Evolutionary conservation across 2,113 vertebrate species (phyloP), one percentile per base, ranked within the genome.

Genomic region (Sturnira hondurensis): DNA sequence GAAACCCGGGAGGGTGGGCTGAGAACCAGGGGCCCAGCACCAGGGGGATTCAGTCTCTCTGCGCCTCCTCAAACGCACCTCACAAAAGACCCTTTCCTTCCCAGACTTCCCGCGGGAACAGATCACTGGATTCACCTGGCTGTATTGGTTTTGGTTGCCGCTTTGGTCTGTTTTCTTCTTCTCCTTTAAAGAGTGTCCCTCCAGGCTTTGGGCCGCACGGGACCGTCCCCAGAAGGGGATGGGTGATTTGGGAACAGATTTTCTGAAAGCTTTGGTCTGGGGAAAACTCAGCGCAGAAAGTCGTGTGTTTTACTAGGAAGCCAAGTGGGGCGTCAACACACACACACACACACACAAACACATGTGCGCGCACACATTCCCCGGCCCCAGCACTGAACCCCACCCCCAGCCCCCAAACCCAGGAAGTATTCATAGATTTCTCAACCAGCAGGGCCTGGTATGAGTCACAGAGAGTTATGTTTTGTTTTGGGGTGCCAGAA

Each of bases 401-500:
- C 12, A 5, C 52, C 47, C 26, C 52, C 36, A 36, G 24, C 28
- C 47, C 22, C 15, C 47, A 92, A 43, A 38, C 78, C 38, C 94
- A 94, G 90, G 94, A 97, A 97, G 67, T 36, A 31, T 63, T 63
- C 28, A 5, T 31, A 76, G 80, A 86, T 95, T 96, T 97, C 74
- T 96, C 74, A 94, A 89, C 74, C 83, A 65, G 47, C 54, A 43
- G 45, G 47, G 58, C 74, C 31, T 13, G 33, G n/a, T 70, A 91
- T 97, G 97, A 97, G 92, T 97, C 97, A 97, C 26, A 43, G 89
- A 63, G 74, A 86, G 89, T 93, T 94, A 82, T 74, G 20, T 41
- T 80, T 89, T 80, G 83, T 91, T 70, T 70, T 8, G 78, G 80
- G 83, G 63, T 10, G 24, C 19, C 19, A 86, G 95, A 58, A 58